A percentile compares a stretch with the other conserved stretches of the same genome.
These are phyloP conservation scores for Helicoverpa zea DNA, from an alignment of 1,140 invertebrate species.

Conservation along the genomic window DNA sequence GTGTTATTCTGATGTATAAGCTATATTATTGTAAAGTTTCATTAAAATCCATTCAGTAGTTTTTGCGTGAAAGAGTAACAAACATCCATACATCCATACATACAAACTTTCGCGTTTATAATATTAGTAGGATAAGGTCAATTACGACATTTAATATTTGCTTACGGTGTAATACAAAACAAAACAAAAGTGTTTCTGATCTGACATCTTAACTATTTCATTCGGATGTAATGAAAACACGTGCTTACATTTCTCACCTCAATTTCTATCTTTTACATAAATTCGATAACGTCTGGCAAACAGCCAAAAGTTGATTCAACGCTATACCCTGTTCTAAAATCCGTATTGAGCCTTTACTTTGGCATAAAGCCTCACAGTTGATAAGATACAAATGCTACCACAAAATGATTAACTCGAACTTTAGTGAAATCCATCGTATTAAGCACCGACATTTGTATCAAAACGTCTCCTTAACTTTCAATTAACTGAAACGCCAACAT, in stretches of 20 bases:
- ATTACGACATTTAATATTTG: no score
- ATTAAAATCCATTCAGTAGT: no score
- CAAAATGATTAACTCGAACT: not conserved
- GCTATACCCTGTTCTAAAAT: slow-evolving; percentile 49
- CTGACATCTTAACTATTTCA: not conserved
- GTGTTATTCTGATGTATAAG: no score
- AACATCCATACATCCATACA: no score
- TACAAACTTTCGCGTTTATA: no score
- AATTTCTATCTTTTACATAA: slow-evolving; percentile 79
- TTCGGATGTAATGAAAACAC: slow-evolving; percentile 51
- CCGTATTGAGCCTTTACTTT: slow-evolving; percentile 64
- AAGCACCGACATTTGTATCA: slow-evolving; percentile 26
- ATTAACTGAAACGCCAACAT: slow-evolving; percentile 29
- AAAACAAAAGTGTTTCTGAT: not conserved
- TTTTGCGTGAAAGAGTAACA: no score
- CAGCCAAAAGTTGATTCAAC: slow-evolving; percentile 67
- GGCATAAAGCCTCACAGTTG: slow-evolving; percentile 47
- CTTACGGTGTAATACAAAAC: not conserved
- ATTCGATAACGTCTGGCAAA: slow-evolving; percentile 77
- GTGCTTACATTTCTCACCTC: slow-evolving; percentile 73
- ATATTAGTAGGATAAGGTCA: no score
- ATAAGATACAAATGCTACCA: not conserved
- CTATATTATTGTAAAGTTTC: no score
- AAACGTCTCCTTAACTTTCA: slow-evolving; percentile 30
- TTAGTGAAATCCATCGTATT: slow-evolving; percentile 6